These are phyloP conservation scores for Sinonovacula constricta DNA, from an alignment of 1,140 invertebrate genomes.

Conservation along the genomic window DNA sequence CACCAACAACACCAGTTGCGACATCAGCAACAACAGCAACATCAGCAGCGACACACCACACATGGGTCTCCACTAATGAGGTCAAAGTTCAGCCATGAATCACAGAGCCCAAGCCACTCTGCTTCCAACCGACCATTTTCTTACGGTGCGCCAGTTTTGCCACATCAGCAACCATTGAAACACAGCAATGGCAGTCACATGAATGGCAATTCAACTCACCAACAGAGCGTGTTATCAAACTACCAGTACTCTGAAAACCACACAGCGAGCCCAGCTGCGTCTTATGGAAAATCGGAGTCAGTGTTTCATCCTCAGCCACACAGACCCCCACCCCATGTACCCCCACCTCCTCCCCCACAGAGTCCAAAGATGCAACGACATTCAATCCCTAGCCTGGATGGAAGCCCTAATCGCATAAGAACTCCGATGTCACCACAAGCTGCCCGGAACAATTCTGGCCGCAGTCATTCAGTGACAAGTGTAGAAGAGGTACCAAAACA, in stretches of 20 bases:
- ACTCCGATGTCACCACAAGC: not conserved
- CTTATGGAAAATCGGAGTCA: constrained; percentile 48
- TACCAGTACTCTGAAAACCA: constrained; percentile 1
- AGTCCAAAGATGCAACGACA: constrained; percentile 32
- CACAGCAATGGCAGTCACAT: constrained; percentile 7
- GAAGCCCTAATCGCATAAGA: not conserved
- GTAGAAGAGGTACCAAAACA: not conserved
- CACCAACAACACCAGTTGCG: constrained; percentile 4
- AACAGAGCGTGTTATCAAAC: not conserved
- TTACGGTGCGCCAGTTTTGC: constrained; percentile 25
- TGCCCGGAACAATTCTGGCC: constrained; percentile 15
- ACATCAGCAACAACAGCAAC: not conserved
- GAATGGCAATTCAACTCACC: not conserved
- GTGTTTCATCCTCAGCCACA: constrained; percentile 37
- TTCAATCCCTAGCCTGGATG: not conserved
- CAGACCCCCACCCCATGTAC: constrained; percentile 32
- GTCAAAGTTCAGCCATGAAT: constrained; percentile 25
- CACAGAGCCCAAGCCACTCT: constrained; percentile 10
- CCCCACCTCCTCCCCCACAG: constrained; percentile 38
- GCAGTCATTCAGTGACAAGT: constrained; percentile 37
- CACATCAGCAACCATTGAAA: not conserved
- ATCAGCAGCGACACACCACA: constrained; percentile 27
- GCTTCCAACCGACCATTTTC: constrained; percentile 32
- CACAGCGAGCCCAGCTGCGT: constrained; percentile 26
- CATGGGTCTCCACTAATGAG: constrained; percentile 8